Conservation (phyloP, 2,797 vertebrate species). For the Danio albolineatus region DNA sequence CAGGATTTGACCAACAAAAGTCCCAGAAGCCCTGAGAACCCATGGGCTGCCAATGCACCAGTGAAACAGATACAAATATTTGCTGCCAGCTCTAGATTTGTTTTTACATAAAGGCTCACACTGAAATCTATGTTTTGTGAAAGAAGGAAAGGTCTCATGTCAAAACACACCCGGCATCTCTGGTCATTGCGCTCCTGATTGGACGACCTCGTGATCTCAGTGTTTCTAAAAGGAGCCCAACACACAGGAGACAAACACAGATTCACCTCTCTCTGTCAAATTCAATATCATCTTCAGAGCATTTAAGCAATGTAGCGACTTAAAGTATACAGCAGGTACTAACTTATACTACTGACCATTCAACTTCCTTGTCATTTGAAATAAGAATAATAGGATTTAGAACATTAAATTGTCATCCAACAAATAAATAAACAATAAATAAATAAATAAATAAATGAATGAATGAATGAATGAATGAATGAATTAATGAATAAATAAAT, state of each 20-base stretch:
- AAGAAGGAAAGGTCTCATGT: background rate
- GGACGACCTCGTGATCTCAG: background rate
- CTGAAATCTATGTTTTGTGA: background rate
- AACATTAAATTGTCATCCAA: too few relatives aligned
- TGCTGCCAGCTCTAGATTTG: background rate
- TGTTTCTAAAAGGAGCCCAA: slow-evolving; percentile 21
- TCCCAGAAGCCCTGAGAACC: too few relatives aligned
- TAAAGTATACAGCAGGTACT: background rate
- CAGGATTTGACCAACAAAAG: too few relatives aligned
- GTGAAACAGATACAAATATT: too few relatives aligned
- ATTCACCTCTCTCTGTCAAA: background rate
- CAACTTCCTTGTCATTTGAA: too few relatives aligned
- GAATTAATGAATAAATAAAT: too few relatives aligned
- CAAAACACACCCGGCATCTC: background rate
- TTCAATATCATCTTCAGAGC: background rate
- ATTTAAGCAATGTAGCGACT: background rate
- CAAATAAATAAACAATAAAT: too few relatives aligned
- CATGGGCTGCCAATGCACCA: background rate
- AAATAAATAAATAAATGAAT: too few relatives aligned
- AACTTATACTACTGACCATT: too few relatives aligned
- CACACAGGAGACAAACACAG: slow-evolving; percentile 12
- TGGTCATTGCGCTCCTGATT: background rate
- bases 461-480: too few relatives aligned
- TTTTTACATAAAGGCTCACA: background rate
- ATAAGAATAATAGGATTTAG: too few relatives aligned